Evolutionary conservation across 1,140 invertebrate genomes (phyloP).

Genomic region (Apis cerana): DNA sequence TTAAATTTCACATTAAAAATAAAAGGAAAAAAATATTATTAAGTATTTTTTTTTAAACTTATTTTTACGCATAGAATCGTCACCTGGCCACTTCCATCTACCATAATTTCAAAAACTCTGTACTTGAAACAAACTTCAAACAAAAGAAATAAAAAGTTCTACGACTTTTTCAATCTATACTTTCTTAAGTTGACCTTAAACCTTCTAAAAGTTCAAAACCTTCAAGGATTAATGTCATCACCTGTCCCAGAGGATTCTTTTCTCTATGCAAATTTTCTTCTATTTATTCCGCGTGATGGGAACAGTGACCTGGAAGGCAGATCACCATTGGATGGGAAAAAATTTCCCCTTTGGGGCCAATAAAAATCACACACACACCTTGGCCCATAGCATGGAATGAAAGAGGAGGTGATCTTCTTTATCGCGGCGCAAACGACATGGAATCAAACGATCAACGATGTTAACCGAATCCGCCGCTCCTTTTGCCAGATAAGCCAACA

Average conservation of each 20-base stretch:
- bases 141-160: no score
- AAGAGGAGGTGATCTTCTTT: slow-evolving; percentile 15
- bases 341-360: not conserved
- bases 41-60: no score
- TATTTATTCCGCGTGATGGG: not conserved
- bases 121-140: no score
- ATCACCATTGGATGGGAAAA: not conserved
- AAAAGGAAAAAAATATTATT: no score
- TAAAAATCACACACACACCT: not conserved
- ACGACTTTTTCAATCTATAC: no score
- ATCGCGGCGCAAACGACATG: slow-evolving; percentile 46
- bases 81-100: no score
- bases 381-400: slow-evolving; percentile 15
- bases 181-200: no score
- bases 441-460: slow-evolving; percentile 34
- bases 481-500: slow-evolving; percentile 40
- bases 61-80: no score
- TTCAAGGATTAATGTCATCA: not conserved
- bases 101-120: no score
- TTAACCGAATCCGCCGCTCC: not conserved
- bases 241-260: slow-evolving; percentile 10
- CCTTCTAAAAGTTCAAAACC: no score
- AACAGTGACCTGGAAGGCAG: not conserved
- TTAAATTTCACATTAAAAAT: no score
- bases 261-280: slow-evolving; percentile 3